Evolutionary conservation across 2,797 vertebrate species (phyloP), one percentile per base, ranked within the genome.

Genomic region (Garrulus glandarius): DNA sequence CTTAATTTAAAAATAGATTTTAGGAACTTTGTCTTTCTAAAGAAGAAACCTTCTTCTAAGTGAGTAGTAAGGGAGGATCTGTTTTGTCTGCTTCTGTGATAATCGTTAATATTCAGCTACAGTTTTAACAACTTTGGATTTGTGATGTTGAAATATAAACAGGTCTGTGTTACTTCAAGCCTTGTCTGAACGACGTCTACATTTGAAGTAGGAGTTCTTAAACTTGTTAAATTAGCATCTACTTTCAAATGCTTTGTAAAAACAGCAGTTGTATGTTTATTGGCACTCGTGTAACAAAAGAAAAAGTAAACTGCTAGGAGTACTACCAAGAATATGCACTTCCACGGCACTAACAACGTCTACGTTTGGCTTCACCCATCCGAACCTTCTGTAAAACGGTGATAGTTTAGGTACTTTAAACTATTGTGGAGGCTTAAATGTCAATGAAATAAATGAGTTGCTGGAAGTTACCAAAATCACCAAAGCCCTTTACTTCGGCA

Each of bases 121-220:
- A 20, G 53, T 87, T 87, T 52, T 6, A 61, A 50, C 55, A 60
- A 46, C 1, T 2, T 12, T 72, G 21, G 27, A 47, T 53, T 94
- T 74, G 29, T 46, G 27, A 11, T 53, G 37, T 64, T 76, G 65
- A 88, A 92, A 76, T 84, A 91, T 17, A 82, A 74, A 39, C 21
- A 63, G 37, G 27, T 72, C 46, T 64, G 43, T 83, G 64, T 63
- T 79, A 55, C 39, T 91, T 95, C 15, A 49, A 69, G 46, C 72
- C 32, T 56, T 85, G 59, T 69, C 59, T 61, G 71, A 46, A 43
- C 70, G 84, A 52, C 4, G 56, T 80, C 22, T 15, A 46, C 2
- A 22, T 80, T 92, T 96, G 76, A 94, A 67, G n/a, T 76, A 84
- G 64, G 19, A 78, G 70, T 68, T 30, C 10, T 77, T 43, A n/a